Evolutionary conservation across 2,113 vertebrate genomes (phyloP).

Genomic region (Neomonachus schauinslandi): DNA sequence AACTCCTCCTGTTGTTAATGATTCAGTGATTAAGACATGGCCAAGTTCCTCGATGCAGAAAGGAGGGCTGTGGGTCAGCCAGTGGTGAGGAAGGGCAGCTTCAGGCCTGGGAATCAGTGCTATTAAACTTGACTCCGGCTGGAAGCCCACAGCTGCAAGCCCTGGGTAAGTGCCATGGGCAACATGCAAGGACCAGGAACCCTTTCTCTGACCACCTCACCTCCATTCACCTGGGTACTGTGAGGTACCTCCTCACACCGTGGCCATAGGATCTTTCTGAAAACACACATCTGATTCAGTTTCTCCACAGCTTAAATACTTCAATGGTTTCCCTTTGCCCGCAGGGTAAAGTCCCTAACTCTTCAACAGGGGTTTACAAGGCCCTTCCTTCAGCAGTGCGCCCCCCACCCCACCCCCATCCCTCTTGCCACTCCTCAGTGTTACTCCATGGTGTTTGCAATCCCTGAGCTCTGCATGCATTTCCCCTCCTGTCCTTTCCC

Average conservation of each 20-base stretch:
- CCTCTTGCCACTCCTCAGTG: background rate
- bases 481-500: background rate
- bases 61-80: no score
- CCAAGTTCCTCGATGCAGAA: background rate
- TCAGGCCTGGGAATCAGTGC: background rate
- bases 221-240: background rate
- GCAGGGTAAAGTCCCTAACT: background rate
- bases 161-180: background rate
- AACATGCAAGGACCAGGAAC: background rate
- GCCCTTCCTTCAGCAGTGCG: background rate
- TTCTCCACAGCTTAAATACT: background rate
- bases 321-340: background rate
- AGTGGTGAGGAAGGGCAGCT: background rate
- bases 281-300: background rate
- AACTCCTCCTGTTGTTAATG: background rate
- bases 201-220: background rate
- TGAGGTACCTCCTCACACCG: background rate
- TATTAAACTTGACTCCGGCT: background rate
- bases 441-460: background rate
- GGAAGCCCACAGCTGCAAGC: background rate
- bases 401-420: background rate
- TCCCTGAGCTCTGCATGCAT: background rate
- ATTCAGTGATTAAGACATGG: background rate
- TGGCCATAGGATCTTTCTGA: background rate
- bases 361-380: background rate